Conservation (phyloP, 2,113 vertebrate genomes). For the Gracilinanus agilis region DNA sequence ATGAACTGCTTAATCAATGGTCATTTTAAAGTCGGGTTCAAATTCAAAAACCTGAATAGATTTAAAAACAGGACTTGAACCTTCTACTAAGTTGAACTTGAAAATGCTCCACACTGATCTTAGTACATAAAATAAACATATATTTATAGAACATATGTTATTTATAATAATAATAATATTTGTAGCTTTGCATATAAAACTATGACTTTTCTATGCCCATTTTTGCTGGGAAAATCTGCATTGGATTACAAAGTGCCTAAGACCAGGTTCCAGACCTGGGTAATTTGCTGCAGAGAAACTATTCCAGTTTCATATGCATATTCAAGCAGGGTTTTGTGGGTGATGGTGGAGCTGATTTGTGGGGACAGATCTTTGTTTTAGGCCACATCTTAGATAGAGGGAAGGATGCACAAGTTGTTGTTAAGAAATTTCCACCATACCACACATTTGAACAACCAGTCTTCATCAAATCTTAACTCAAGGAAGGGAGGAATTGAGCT, state of each 20-base stretch:
- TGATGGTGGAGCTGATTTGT: neutral
- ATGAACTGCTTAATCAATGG: neutral
- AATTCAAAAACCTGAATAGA: neutral
- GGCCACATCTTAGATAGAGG: neutral
- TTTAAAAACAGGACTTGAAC: neutral
- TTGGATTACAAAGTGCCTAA: slow-evolving; percentile 19
- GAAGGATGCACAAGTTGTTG: neutral
- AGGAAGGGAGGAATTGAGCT: too few relatives aligned
- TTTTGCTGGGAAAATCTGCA: neutral
- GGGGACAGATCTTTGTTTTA: slow-evolving; percentile 7
- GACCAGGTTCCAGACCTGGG: neutral
- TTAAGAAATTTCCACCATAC: neutral
- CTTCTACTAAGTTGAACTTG: neutral
- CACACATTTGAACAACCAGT: too few relatives aligned
- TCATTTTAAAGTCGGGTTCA: neutral
- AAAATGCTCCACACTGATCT: neutral
- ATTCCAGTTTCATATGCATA: neutral
- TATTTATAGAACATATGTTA: neutral
- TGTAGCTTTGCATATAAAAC: neutral
- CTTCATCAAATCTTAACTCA: too few relatives aligned
- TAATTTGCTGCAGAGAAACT: slow-evolving; percentile 34
- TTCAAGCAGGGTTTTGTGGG: slow-evolving; percentile 22
- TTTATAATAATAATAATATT: neutral
- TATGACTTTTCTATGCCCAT: neutral
- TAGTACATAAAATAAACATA: neutral